A percentile compares a stretch with the other conserved stretches of the same genome.
These are phyloP conservation scores for Drosophila greeni DNA, from an alignment of 2,888 invertebrate species.

Conservation along the genomic window DNA sequence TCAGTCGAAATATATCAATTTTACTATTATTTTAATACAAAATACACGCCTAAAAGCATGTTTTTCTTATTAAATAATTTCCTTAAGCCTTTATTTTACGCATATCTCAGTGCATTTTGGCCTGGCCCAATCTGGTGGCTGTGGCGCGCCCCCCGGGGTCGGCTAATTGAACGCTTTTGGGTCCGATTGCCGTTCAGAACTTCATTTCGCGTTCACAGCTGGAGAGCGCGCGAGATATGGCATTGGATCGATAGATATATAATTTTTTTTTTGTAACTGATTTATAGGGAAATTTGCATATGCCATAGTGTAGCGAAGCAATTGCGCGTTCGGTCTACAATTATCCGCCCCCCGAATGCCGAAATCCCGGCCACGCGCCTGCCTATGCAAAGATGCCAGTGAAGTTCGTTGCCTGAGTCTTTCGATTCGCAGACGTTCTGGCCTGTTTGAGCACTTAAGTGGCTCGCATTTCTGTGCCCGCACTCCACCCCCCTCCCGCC, in stretches of 20 bases:
- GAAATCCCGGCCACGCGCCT: background rate
- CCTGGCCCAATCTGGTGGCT: conserved; percentile 18
- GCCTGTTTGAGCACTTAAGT: conserved; percentile 74
- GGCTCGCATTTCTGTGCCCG: conserved; percentile 29
- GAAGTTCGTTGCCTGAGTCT: conserved; percentile 72
- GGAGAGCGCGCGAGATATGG: conserved; percentile 36
- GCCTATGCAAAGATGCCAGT: conserved; percentile 17
- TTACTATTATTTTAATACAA: background rate
- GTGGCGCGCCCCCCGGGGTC: conserved; percentile 34
- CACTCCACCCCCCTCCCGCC: background rate
- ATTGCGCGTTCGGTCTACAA: conserved; percentile 5
- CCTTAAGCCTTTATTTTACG: background rate
- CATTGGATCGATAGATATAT: conserved; percentile 31
- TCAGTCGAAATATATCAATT: background rate
- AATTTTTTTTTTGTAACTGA: conserved; percentile 48
- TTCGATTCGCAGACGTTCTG: conserved; percentile 74
- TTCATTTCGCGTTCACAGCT: conserved; percentile 69
- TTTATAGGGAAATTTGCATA: conserved; percentile 74
- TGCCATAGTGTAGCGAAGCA: conserved; percentile 44
- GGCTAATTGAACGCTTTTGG: conserved; percentile 58
- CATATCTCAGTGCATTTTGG: conserved; percentile 10
- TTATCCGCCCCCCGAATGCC: background rate
- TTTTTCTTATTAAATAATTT: background rate
- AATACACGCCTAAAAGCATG: no score
- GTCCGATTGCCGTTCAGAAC: conserved; percentile 60